Percentiles rank a stretch among this genome's conserved stretches.
Evolutionary conservation across 2,797 vertebrate species (phyloP).

Genomic region (Poecilia velifera): DNA sequence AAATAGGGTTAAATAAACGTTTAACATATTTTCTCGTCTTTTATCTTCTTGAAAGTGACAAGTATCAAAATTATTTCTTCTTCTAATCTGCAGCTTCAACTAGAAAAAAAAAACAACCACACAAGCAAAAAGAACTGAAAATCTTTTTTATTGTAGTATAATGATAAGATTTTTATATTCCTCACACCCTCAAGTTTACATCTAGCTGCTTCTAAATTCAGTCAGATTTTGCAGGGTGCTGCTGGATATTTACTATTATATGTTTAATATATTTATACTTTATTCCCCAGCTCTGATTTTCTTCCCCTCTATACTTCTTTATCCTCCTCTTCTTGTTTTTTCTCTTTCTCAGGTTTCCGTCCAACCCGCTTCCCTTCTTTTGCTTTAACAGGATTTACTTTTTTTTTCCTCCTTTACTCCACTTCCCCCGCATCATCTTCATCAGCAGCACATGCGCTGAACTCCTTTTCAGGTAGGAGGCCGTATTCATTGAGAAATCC

Average conservation of each 20-base stretch:
- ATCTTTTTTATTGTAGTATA: slow-evolving; percentile 38
- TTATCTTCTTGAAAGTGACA: neutral
- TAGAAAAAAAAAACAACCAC: neutral
- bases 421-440: slow-evolving; percentile 79
- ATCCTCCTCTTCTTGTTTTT: neutral
- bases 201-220: slow-evolving; percentile 32
- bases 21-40: neutral
- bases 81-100: neutral
- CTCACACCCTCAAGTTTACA: slow-evolving; percentile 14
- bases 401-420: slow-evolving; percentile 63
- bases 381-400: neutral
- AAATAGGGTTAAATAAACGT: neutral
- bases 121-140: slow-evolving; percentile 4
- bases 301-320: neutral
- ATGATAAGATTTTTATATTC: slow-evolving; percentile 10
- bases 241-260: slow-evolving; percentile 2
- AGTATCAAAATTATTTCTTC: neutral
- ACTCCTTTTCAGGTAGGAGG: slow-evolving; percentile 89
- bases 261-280: slow-evolving; percentile 13
- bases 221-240: slow-evolving; percentile 5
- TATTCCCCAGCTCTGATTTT: neutral
- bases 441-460: slow-evolving; percentile 71
- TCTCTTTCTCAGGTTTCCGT: neutral
- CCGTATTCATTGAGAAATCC: slow-evolving; percentile 92
- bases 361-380: neutral